Base-by-base conservation (phyloP, 2,888 invertebrate genomes). In the Palloptera scutellata region DNA sequence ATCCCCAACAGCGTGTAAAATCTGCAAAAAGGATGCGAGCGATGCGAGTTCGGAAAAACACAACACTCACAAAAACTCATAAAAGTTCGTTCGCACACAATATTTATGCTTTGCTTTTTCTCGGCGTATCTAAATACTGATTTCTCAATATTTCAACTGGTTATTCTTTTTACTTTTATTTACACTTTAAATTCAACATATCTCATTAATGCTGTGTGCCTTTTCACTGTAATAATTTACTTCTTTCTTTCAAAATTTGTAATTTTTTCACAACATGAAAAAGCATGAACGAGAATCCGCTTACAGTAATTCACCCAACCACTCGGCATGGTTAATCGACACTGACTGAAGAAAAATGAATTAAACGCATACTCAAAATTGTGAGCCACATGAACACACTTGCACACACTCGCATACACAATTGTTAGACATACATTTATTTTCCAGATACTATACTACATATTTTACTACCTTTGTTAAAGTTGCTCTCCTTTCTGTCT, bases 301-400 rank as follows among this genome's bases (percentile, higher is more conserved):
- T 41, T 41, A n/a, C 45, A 58, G 48, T 51, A 53, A 60, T 45
- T 58, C 62, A 80, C 74, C 72, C 82, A 83, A 84, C 84, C 81
- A 79, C 75, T 80, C 81, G 78, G 78, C 76, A 81, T 79, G 82
- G 79, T 78, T 78, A 78, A 79, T 80, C 79, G 80, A 81, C 79
- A 80, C 81, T 76, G 79, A 84, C 84, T 84, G 80, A 83, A 77
- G 61, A 48, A 66, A 66, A 66, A 55, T 66, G 61, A 60, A 66
- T 61, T 60, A 55, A 61, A 66, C 66, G 66, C 48, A 61, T 53
- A 66, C 61, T 66, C 66, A 66, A 66, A 65, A 66, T 61, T 30
- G 30, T 30, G 30, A 30, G 17, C 19, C 17, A 17, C 17, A 17
- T 5, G 12, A 1, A 15, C 48, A n/a, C 2, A 48, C 48, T 5